phyloP scores from a whole-genome alignment of 1,140 invertebrate species.

The Procambarus clarkii region DNA sequence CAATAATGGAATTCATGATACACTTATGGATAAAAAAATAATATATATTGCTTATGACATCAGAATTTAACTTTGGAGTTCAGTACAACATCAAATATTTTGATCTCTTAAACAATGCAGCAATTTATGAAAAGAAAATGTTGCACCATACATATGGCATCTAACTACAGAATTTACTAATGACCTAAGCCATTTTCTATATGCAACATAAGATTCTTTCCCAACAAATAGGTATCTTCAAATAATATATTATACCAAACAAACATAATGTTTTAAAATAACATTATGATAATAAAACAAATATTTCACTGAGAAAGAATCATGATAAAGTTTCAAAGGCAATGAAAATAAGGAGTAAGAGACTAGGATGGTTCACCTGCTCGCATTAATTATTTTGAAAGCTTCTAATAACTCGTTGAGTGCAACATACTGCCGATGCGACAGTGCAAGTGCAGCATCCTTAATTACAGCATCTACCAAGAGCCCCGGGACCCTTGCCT shows the following conservation, averaged over 20 bases:
- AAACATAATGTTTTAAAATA: background rate
- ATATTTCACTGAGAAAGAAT: background rate
- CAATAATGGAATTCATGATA: background rate
- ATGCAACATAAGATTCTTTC: no score
- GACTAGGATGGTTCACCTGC: conserved; percentile 78
- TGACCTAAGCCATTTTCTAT: no score
- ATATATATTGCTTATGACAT: no score
- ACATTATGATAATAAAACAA: background rate
- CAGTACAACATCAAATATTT: no score
- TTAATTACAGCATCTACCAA: conserved; percentile 86
- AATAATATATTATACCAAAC: background rate
- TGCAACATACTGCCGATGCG: conserved; percentile 84
- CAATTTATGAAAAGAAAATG: no score
- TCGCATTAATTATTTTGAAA: conserved; percentile 83
- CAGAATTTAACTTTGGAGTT: no score
- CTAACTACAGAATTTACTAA: no score
- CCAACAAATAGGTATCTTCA: no score
- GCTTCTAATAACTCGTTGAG: conserved; percentile 82
- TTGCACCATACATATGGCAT: no score
- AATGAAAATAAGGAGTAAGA: background rate
- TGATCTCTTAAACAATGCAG: no score
- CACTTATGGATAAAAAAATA: no score
- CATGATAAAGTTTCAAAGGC: conserved; percentile 7
- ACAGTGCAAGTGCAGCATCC: conserved; percentile 84
- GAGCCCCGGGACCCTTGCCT: conserved; percentile 83